phyloP scores from a whole-genome alignment of 2,113 vertebrate species.

The Mionectes macconnelli region DNA sequence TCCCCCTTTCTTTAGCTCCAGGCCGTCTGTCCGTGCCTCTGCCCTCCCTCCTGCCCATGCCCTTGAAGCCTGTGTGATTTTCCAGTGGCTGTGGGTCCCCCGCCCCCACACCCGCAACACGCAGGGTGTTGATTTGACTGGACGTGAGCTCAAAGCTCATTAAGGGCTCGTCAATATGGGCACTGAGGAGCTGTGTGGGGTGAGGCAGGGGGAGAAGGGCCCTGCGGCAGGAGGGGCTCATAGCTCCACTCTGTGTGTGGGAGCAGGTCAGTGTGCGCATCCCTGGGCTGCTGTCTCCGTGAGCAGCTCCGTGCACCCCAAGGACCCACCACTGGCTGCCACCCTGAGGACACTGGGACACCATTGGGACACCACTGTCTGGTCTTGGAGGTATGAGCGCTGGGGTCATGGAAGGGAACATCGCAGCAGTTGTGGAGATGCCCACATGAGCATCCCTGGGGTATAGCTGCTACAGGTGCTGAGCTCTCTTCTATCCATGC shows the following conservation, averaged over 20 bases:
- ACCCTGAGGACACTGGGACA: background rate
- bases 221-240: background rate
- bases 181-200: conserved; percentile 26
- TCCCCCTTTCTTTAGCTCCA: background rate
- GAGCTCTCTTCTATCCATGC: background rate
- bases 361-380: background rate
- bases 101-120: background rate
- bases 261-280: background rate
- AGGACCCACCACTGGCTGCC: background rate
- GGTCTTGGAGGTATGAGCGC: background rate
- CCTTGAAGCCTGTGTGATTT: conserved; percentile 50
- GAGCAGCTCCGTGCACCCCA: background rate
- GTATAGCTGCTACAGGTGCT: background rate
- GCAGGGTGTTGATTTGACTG: conserved; percentile 75
- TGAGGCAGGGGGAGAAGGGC: background rate
- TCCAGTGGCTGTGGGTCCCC: background rate
- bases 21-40: fast-evolving
- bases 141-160: conserved; percentile 85
- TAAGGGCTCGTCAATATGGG: conserved; percentile 78
- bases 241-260: background rate
- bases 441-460: background rate
- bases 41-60: background rate
- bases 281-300: background rate
- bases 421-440: background rate
- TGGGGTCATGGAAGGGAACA: background rate